Base-by-base conservation (phyloP, 2,888 invertebrate genomes). In the Seira sanloemensis region DNA sequence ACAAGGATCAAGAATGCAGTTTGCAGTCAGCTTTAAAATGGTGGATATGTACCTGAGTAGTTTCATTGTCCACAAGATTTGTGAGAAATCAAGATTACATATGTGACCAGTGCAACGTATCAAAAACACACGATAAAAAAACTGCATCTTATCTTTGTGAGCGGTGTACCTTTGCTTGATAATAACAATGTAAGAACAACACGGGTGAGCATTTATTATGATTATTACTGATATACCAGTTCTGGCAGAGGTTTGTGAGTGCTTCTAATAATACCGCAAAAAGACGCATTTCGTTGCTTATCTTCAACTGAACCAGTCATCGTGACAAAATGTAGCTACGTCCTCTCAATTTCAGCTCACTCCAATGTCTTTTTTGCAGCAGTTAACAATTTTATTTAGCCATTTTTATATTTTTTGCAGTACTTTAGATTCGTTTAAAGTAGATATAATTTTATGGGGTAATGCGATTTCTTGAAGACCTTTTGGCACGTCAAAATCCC, bases 1-100 rank as follows among this genome's bases (percentile, higher is more conserved):
- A 73, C 73, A 73, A 73, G 58, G 54, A 23, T 24, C 54, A 73
- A 58, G 73, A 73, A 73, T 73, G 73, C 58, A 72, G 69, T 18
- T 27, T 37, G 7, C 24, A 69, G 19, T 16, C 25, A 16, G 9
- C 12, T 23, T 65, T 23, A 65, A 19, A 1, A 65, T 24, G 25
- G 18, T 26, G 26, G 2, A 24, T 24, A 9, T 26, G 19, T n/a
- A n/a, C n/a, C n/a, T n/a, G n/a, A n/a, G n/a, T n/a, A n/a, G n/a
- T n/a, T n/a, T n/a, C n/a, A n/a, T n/a, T n/a, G n/a, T n/a, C n/a
- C n/a, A n/a, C n/a, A n/a, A 7, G 9, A 12, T 26, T 25, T 16
- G 26, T 23, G 25, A n/a, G n/a, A 24, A 25, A n/a, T 27, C 23
- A n/a, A n/a, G n/a, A n/a, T n/a, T n/a, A n/a, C n/a, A 4, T 27